These are phyloP conservation scores for Timema cristinae DNA, from an alignment of 2,888 invertebrate species.

Conservation along the genomic window DNA sequence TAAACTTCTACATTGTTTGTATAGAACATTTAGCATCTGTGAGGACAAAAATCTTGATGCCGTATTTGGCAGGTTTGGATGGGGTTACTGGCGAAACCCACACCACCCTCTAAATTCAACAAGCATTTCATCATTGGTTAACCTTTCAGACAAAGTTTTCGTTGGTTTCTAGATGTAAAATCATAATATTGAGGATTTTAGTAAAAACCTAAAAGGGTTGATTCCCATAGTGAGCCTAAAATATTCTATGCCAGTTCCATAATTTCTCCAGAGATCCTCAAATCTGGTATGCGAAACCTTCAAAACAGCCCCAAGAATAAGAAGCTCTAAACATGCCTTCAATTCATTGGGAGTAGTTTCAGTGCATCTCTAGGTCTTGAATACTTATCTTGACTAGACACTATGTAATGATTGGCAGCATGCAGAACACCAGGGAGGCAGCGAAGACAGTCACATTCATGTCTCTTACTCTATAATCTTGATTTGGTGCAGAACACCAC, in stretches of 20 bases:
- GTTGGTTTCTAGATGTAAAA: background rate
- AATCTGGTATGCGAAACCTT: background rate
- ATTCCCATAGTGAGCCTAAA: background rate
- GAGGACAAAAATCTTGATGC: conserved; percentile 36
- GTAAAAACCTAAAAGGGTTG: background rate
- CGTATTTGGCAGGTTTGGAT: conserved; percentile 37
- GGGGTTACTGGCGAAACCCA: conserved; percentile 39
- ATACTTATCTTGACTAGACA: background rate
- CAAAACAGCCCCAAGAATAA: conserved; percentile 4
- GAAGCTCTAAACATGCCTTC: background rate
- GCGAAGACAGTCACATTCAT: background rate
- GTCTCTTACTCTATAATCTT: background rate
- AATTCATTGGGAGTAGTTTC: background rate
- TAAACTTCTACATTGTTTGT: conserved; percentile 33
- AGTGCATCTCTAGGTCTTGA: background rate
- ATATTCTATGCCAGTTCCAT: conserved; percentile 11
- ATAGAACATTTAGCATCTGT: conserved; percentile 32
- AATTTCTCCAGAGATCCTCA: background rate
- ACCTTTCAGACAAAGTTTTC: conserved; percentile 30
- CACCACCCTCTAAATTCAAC: conserved; percentile 33
- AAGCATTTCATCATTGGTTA: conserved; percentile 34
- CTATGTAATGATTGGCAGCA: background rate
- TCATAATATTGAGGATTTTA: background rate
- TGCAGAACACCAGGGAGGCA: conserved; percentile 2
- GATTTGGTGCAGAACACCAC: background rate